Conservation (phyloP, 2,797 vertebrate genomes). For the Anableps anableps region DNA sequence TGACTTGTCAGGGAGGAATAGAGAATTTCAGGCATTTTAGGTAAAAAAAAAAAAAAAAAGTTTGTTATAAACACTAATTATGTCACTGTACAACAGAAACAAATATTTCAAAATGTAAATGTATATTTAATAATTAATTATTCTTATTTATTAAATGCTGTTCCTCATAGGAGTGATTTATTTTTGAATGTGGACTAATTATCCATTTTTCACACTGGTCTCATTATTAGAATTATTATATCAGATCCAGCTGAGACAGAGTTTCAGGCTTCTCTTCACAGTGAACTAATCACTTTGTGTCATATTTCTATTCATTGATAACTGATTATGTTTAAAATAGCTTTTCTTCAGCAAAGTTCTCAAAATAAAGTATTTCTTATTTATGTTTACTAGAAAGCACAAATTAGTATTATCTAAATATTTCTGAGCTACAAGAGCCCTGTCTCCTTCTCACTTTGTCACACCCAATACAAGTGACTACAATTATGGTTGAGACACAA, state of each 20-base stretch:
- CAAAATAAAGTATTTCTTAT: not conserved
- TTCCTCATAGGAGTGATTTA: not conserved
- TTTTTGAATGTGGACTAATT: slow-evolving; percentile 40
- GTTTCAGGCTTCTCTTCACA: not conserved
- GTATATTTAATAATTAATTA: slow-evolving; percentile 24
- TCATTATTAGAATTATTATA: slow-evolving; percentile 1
- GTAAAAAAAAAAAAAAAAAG: not conserved
- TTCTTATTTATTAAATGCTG: slow-evolving; percentile 8
- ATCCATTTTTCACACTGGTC: slow-evolving; percentile 34
- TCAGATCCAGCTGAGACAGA: slow-evolving; percentile 10
- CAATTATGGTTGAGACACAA: not conserved
- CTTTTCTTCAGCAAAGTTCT: not conserved
- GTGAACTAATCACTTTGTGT: not conserved
- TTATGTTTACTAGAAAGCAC: not conserved
- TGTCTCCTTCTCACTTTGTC: not conserved
- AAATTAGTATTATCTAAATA: not conserved
- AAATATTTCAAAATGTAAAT: not conserved
- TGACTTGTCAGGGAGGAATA: slow-evolving; percentile 31
- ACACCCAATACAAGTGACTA: not conserved
- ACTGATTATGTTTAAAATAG: not conserved
- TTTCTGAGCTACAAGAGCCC: not conserved
- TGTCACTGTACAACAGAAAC: not conserved
- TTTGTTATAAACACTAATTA: not conserved
- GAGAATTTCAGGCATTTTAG: slow-evolving; percentile 15
- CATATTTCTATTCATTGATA: not conserved